phyloP scores from a whole-genome alignment of 1,140 invertebrate species.

The Heliothis virescens region DNA sequence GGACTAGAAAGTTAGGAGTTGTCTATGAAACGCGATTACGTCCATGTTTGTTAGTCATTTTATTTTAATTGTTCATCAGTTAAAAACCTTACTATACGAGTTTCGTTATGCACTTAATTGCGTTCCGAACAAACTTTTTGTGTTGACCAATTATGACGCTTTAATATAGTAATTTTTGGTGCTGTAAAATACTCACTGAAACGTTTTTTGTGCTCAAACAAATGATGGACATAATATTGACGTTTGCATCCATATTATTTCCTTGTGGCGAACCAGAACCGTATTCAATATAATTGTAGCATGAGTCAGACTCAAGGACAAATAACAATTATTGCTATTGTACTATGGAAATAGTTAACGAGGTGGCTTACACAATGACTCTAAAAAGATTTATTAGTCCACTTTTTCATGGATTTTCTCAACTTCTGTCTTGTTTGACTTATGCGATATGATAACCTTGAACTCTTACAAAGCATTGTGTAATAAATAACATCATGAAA shows the following conservation, averaged over 20 bases:
- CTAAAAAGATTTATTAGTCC: neutral
- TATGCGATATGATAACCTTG: neutral
- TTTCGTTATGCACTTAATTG: neutral
- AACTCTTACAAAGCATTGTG: neutral
- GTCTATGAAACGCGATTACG: conserved; percentile 24
- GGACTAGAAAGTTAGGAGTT: neutral
- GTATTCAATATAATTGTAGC: conserved; percentile 56
- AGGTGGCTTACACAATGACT: conserved; percentile 56
- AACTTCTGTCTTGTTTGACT: neutral
- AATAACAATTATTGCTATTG: conserved; percentile 61
- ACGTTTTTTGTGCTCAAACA: conserved; percentile 28
- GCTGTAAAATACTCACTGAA: neutral
- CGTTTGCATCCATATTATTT: conserved; percentile 30
- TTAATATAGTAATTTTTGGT: neutral
- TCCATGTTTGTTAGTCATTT: conserved; percentile 34
- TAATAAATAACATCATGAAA: neutral
- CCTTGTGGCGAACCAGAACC: conserved; percentile 23
- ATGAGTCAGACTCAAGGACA: conserved; percentile 66
- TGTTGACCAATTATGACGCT: neutral
- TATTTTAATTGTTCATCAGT: conserved; percentile 24
- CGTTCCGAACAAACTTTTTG: neutral
- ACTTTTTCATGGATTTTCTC: neutral
- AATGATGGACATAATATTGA: conserved; percentile 34
- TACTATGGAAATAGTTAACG: conserved; percentile 62
- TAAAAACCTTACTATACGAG: conserved; percentile 4